Conservation (phyloP, 1,140 invertebrate species). For the Chironomus striatipennis region DNA sequence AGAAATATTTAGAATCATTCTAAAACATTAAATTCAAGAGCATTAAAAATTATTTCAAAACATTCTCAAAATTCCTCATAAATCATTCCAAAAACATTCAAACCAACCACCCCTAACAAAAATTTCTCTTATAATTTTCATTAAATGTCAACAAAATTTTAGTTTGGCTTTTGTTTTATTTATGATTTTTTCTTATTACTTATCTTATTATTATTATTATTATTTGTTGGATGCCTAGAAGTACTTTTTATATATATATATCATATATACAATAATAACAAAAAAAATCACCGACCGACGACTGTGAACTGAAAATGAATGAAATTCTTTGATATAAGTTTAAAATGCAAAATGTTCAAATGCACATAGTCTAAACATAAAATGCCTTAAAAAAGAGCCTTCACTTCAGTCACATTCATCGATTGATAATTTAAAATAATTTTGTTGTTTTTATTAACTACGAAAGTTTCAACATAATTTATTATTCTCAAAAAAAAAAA, state of each 20-base stretch:
- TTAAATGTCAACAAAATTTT: not conserved
- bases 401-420: conserved; percentile 16
- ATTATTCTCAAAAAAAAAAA: not conserved
- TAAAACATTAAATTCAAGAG: not conserved
- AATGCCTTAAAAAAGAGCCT: not conserved
- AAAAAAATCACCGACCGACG: conserved; percentile 21
- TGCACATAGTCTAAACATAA: not conserved
- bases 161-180: not conserved
- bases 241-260: not conserved
- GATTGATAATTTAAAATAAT: conserved; percentile 19
- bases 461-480: not conserved
- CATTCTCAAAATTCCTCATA: not conserved
- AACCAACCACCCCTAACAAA: not conserved
- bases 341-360: not conserved
- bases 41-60: not conserved
- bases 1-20: too few relatives aligned
- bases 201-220: too few relatives aligned
- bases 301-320: conserved; percentile 20
- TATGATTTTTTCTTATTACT: not conserved
- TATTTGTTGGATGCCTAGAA: not conserved
- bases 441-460: conserved; percentile 22
- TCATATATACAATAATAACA: not conserved
- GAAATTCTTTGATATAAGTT: not conserved
- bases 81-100: not conserved
- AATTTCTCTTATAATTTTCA: not conserved